Conservation (phyloP, 2,113 vertebrate species). For the Acrocephalus arundinaceus region DNA sequence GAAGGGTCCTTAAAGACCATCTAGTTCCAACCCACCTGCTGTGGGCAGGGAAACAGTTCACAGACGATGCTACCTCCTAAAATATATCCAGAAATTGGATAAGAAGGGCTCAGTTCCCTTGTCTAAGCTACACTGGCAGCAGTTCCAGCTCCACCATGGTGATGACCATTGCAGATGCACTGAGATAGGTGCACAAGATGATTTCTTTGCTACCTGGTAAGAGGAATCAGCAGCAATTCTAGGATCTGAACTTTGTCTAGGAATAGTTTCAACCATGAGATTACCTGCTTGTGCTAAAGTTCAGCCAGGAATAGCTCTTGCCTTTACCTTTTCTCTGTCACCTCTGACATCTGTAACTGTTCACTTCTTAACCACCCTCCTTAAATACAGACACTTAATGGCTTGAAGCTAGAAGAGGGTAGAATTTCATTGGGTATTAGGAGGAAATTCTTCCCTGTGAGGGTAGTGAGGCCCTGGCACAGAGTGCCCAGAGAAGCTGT, state of each 20-base stretch:
- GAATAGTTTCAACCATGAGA: background rate
- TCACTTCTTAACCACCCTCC: background rate
- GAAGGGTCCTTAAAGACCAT: background rate
- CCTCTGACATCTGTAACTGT: rapidly evolving
- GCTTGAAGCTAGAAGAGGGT: background rate
- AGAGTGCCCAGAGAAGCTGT: background rate
- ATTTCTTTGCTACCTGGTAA: background rate
- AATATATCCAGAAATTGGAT: background rate
- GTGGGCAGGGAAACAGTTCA: background rate
- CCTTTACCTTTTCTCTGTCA: background rate
- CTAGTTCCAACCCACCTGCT: background rate
- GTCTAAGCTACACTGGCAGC: background rate
- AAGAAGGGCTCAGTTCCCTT: background rate
- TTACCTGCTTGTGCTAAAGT: background rate
- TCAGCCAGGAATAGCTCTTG: background rate
- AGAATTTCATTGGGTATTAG: background rate
- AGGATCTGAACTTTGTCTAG: background rate
- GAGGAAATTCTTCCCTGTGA: background rate
- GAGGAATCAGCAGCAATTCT: background rate
- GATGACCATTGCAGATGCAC: too few species aligned
- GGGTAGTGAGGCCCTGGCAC: background rate
- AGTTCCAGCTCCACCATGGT: background rate
- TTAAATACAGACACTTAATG: background rate
- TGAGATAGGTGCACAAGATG: rapidly evolving
- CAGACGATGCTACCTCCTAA: background rate